Evolutionary conservation across 2,888 invertebrate genomes (phyloP).

Genomic region (Megastigmus dorsalis): DNA sequence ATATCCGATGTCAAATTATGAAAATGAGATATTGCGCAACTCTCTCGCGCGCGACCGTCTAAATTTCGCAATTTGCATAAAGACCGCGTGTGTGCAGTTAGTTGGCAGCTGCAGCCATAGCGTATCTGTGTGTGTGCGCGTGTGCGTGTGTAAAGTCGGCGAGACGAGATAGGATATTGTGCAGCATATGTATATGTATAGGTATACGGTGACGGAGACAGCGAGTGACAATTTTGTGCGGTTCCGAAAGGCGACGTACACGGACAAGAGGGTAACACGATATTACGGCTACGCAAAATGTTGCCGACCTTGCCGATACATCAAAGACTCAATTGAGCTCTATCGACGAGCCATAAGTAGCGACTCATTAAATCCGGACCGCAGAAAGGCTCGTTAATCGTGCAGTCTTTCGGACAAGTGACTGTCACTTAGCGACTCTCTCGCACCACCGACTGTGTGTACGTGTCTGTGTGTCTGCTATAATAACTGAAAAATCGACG

Average conservation of each 20-base stretch:
- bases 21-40: background rate
- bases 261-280: slow-evolving; percentile 25
- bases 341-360: slow-evolving; percentile 43
- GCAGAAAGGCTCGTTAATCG: background rate
- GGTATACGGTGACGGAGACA: no score
- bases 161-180: no score
- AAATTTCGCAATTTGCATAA: slow-evolving; percentile 13
- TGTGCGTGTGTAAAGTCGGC: no score
- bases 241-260: no score
- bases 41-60: background rate
- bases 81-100: no score
- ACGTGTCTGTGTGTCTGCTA: no score
- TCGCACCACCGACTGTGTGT: no score
- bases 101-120: background rate
- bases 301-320: slow-evolving; percentile 40
- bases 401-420: background rate
- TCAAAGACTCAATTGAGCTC: slow-evolving; percentile 38
- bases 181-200: no score
- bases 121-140: no score
- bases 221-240: no score
- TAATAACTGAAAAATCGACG: no score
- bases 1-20: background rate
- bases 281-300: slow-evolving; percentile 18
- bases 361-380: slow-evolving; percentile 43
- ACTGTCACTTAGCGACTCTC: background rate